phyloP scores from a whole-genome alignment of 1,140 invertebrate species.

The Hydropsyche tenuis region DNA sequence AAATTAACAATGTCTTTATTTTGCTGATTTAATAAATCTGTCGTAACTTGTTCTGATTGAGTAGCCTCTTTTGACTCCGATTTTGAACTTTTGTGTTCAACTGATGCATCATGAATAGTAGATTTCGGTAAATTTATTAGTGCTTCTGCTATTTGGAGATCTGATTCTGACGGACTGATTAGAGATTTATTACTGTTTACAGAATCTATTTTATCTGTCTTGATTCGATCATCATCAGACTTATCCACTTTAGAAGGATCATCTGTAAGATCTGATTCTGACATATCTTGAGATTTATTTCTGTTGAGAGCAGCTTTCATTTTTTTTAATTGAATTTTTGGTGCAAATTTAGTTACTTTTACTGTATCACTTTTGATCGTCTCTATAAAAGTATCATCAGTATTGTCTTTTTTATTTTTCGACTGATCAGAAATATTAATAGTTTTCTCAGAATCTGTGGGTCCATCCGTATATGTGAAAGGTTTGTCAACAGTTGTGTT shows the following conservation, averaged over 20 bases:
- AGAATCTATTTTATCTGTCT: not conserved
- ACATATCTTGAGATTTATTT: slow-evolving; percentile 33
- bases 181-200: not conserved
- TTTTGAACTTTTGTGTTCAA: not conserved
- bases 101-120: not conserved
- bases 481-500: slow-evolving; percentile 45
- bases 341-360: slow-evolving; percentile 58
- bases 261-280: not conserved
- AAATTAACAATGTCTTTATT: no score
- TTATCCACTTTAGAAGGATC: no score
- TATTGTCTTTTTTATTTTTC: not conserved
- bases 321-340: slow-evolving; percentile 62
- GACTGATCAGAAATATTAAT: not conserved
- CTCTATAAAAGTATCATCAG: not conserved
- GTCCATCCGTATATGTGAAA: slow-evolving; percentile 44
- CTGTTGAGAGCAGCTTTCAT: slow-evolving; percentile 55
- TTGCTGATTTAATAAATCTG: no score
- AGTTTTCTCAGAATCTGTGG: slow-evolving; percentile 14
- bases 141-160: slow-evolving; percentile 10
- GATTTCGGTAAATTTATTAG: not conserved
- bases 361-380: slow-evolving; percentile 46
- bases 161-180: not conserved
- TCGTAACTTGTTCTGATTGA: not conserved
- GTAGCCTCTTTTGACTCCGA: not conserved
- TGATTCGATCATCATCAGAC: not conserved